Percentiles rank a stretch among this genome's conserved stretches.
These are phyloP conservation scores for Plutella xylostella DNA, from an alignment of 2,888 invertebrate species.

Conservation along the genomic window DNA sequence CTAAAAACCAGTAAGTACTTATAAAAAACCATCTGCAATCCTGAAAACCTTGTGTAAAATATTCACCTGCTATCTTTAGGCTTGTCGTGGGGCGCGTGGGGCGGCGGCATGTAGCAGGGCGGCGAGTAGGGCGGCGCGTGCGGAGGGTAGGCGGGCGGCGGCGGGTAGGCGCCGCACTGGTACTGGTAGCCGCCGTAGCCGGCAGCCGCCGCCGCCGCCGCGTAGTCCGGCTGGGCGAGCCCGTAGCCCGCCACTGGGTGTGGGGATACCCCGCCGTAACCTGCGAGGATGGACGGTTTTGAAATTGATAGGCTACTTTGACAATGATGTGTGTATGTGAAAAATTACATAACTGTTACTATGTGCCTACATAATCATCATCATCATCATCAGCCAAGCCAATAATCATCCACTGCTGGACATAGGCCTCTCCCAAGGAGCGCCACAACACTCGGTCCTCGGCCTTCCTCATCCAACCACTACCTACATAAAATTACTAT, in stretches of 20 bases:
- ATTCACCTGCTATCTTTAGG: constrained; percentile 80
- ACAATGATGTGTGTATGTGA: background rate
- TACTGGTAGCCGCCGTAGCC: constrained; percentile 71
- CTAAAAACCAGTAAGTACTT: too few species aligned
- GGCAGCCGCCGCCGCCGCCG: constrained; percentile 78
- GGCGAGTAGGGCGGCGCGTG: constrained; percentile 82
- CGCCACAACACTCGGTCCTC: too few species aligned
- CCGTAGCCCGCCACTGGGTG: constrained; percentile 83
- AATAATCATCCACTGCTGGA: too few species aligned
- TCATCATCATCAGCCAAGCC: too few species aligned
- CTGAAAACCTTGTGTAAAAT: constrained; percentile 22
- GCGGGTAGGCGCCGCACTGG: constrained; percentile 73
- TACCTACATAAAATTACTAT: too few species aligned
- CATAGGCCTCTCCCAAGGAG: too few species aligned
- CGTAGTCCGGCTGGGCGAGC: constrained; percentile 85
- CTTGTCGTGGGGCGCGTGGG: constrained; percentile 85
- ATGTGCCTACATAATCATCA: too few species aligned
- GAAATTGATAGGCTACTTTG: too few species aligned
- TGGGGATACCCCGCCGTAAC: constrained; percentile 86
- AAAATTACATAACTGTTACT: too few species aligned
- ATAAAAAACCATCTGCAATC: too few species aligned
- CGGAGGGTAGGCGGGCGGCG: constrained; percentile 69
- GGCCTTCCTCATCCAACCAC: too few species aligned
- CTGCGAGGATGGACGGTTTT: too few species aligned
- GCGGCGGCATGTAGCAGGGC: constrained; percentile 91